Base-by-base conservation (phyloP, 2,113 vertebrate species). In the Gadus chalcogrammus region DNA sequence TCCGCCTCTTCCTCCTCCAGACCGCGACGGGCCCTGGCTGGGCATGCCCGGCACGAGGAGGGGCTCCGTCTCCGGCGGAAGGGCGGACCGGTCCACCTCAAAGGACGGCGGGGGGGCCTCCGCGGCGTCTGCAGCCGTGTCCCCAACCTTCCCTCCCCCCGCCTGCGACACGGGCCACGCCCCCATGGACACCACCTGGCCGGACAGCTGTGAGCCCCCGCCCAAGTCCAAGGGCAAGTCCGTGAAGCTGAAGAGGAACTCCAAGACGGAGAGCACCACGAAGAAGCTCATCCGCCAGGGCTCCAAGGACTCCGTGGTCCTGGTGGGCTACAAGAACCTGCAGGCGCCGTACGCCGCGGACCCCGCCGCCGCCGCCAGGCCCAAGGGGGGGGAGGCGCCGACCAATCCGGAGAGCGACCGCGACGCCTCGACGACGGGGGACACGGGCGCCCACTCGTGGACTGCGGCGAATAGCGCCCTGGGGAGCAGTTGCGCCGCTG, bases 311-410 rank as follows among this genome's bases (percentile, higher is more conserved):
- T 97, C 95, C 52, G 97, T 99, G 67, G 90, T 99, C 82, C 90
- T 99, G 79, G 95, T 98, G 78, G 95, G 96, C 81, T 99, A 96
- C 89, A 99, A 95, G 85, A 95, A 96, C 90, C 94, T 99, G 82
- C 95, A 97, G 91, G 92, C 81, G 76, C 86, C 93, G 69, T 88
- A 88, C 78, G 68, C 90, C 75, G 92, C 94, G 20, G 20, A 20
- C 80, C 88, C 91, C 66, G 31, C 4, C 31, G 31, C 31, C 31
- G 86, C 89, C 68, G 88, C 82, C 84, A 94, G 91, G 78, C 90
- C 85, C 81, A 91, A 90, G 77, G 95, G 94, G 88, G 90, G 90
- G n/a, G 93, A 88, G 72, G 78, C 86, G 88, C 82, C 91, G 2
- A 73, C 73, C 79, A 92, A 77, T 75, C 89, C 86, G 79, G 91